Evolutionary conservation across 2,797 vertebrate species (phyloP).

Genomic region (Siniperca obscura): DNA sequence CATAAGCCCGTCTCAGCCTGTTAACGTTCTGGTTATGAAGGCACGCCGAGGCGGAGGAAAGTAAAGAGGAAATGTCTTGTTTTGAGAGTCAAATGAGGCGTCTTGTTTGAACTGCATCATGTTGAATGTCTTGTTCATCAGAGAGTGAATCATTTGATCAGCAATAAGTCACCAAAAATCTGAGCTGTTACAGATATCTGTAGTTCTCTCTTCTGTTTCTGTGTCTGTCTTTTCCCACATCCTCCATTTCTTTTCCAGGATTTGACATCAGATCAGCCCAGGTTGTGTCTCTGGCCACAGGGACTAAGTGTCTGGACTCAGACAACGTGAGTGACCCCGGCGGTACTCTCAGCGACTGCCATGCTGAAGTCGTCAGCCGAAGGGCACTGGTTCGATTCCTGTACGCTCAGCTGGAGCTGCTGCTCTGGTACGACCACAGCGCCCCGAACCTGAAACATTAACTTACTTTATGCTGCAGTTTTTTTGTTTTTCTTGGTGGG

Average conservation of each 20-base stretch:
- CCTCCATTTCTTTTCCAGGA: constrained; percentile 75
- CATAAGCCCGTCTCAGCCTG: constrained; percentile 36
- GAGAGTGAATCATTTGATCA: neutral
- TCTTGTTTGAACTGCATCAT: neutral
- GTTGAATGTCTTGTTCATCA: constrained; percentile 16
- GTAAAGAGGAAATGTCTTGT: constrained; percentile 15
- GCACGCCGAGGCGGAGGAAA: neutral
- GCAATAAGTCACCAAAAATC: neutral
- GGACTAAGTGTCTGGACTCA: constrained; percentile 90
- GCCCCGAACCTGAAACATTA: neutral
- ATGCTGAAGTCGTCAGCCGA: constrained; percentile 90
- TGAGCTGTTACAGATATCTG: neutral
- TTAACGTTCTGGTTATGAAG: neutral
- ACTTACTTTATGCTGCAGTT: neutral
- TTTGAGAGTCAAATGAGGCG: neutral
- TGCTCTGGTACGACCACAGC: constrained; percentile 84
- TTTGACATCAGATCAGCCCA: constrained; percentile 88
- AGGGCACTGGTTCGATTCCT: constrained; percentile 91
- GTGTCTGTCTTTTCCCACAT: neutral
- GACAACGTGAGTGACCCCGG: constrained; percentile 84
- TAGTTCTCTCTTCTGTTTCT: neutral
- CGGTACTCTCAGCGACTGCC: constrained; percentile 87
- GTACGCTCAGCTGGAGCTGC: constrained; percentile 91
- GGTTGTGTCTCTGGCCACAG: constrained; percentile 91
- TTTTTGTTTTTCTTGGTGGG: neutral